phyloP scores from a whole-genome alignment of 2,113 vertebrate species.

The Atrichornis clamosus region DNA sequence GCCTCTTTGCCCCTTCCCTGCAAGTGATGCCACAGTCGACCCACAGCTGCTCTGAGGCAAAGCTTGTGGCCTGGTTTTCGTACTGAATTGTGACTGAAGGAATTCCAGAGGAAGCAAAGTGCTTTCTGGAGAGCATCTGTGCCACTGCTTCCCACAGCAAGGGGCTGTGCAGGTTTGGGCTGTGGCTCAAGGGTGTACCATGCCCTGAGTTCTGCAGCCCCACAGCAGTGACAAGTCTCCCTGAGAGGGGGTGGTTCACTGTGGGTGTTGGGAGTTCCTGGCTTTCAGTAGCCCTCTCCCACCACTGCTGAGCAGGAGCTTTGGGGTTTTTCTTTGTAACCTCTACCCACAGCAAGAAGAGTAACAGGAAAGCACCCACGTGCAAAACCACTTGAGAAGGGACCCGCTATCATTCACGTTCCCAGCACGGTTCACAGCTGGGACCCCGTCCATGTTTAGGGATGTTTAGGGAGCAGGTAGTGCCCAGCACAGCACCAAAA shows the following conservation, averaged over 20 bases:
- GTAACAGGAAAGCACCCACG: accelerated
- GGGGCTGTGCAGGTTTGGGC: background rate
- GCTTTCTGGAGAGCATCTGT: background rate
- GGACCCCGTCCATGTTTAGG: background rate
- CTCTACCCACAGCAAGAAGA: background rate
- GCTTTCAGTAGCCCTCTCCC: background rate
- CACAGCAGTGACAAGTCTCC: accelerated
- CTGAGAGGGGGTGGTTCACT: accelerated
- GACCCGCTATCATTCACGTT: accelerated
- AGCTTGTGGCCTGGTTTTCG: background rate
- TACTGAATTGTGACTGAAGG: background rate
- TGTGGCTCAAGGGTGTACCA: background rate
- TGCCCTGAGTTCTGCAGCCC: background rate
- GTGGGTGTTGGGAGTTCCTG: background rate
- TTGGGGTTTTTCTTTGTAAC: background rate
- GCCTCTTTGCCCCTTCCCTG: background rate
- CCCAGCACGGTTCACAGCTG: background rate
- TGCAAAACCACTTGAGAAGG: background rate
- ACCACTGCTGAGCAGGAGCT: background rate
- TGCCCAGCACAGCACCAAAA: accelerated
- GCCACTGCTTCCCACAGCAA: background rate
- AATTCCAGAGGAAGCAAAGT: background rate
- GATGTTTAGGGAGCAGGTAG: background rate
- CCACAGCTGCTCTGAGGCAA: background rate
- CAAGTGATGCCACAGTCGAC: background rate